These are phyloP conservation scores for Acrobasis consociella DNA, from an alignment of 2,888 invertebrate genomes.

Conservation along the genomic window DNA sequence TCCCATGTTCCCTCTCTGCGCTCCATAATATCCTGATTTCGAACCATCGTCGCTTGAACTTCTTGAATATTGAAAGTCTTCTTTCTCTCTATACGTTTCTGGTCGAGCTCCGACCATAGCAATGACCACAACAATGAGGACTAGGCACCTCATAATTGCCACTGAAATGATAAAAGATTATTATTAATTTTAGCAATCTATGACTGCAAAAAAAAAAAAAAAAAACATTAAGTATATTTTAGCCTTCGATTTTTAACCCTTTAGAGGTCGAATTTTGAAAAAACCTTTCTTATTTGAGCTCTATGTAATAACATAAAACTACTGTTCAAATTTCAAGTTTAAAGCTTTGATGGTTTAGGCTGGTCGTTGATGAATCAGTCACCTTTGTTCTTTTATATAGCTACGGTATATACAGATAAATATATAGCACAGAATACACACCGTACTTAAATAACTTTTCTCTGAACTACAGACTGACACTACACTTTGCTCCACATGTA, in stretches of 20 bases:
- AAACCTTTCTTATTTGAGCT: no score
- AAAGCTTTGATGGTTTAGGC: no score
- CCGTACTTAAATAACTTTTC: neutral
- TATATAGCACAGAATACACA: neutral
- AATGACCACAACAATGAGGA: slow-evolving; percentile 56
- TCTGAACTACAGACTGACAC: slow-evolving; percentile 34
- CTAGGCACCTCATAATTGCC: slow-evolving; percentile 55
- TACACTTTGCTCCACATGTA: slow-evolving; percentile 42
- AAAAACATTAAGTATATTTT: no score
- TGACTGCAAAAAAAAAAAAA: no score
- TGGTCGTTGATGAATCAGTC: no score
- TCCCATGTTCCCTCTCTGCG: slow-evolving; percentile 79
- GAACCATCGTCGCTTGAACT: slow-evolving; percentile 74
- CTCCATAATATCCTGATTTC: slow-evolving; percentile 73
- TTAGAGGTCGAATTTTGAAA: no score
- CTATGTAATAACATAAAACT: no score
- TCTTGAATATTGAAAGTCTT: slow-evolving; percentile 76
- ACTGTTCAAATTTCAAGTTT: no score
- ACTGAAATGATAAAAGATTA: slow-evolving; percentile 5
- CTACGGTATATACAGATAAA: neutral
- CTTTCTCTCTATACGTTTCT: slow-evolving; percentile 71
- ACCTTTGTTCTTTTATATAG: neutral
- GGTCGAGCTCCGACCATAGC: slow-evolving; percentile 63
- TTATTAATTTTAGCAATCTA: neutral
- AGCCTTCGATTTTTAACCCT: no score